These are phyloP conservation scores for Indri indri DNA, from an alignment of 2,113 vertebrate species.

Conservation along the genomic window DNA sequence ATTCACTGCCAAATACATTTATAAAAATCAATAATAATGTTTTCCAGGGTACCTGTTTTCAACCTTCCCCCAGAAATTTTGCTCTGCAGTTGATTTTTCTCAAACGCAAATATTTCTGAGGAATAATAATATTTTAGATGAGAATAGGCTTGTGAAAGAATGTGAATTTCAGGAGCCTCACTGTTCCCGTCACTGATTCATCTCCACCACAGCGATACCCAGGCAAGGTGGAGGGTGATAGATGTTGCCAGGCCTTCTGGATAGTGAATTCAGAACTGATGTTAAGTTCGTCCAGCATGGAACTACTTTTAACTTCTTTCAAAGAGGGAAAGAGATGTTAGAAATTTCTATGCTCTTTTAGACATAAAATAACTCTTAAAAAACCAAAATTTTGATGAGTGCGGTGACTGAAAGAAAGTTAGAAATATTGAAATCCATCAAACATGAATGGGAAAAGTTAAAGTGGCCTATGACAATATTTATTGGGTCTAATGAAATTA, in stretches of 20 bases:
- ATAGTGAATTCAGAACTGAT: background rate
- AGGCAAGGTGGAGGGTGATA: too few relatives aligned
- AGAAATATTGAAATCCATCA: background rate
- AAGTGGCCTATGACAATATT: background rate
- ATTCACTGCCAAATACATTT: constrained; percentile 52
- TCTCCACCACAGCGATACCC: background rate
- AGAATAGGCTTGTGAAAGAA: background rate
- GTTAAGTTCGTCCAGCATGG: background rate
- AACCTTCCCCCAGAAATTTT: constrained; percentile 22
- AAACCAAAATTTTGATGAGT: background rate
- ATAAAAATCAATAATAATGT: constrained; percentile 63
- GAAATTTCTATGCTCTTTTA: constrained; percentile 22
- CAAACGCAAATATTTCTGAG: constrained; percentile 55
- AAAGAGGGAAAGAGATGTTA: background rate
- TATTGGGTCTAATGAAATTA: background rate
- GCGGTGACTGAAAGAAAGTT: background rate
- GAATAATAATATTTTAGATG: constrained; percentile 9
- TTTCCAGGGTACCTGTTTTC: constrained; percentile 69
- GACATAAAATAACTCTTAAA: background rate
- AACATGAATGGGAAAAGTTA: background rate
- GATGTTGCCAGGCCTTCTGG: background rate
- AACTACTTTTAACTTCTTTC: background rate
- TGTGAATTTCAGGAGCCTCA: background rate
- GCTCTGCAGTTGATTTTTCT: constrained; percentile 41
- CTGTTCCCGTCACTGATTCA: background rate